Base-by-base conservation (phyloP, 2,113 vertebrate genomes). In the Gila orcuttii region DNA sequence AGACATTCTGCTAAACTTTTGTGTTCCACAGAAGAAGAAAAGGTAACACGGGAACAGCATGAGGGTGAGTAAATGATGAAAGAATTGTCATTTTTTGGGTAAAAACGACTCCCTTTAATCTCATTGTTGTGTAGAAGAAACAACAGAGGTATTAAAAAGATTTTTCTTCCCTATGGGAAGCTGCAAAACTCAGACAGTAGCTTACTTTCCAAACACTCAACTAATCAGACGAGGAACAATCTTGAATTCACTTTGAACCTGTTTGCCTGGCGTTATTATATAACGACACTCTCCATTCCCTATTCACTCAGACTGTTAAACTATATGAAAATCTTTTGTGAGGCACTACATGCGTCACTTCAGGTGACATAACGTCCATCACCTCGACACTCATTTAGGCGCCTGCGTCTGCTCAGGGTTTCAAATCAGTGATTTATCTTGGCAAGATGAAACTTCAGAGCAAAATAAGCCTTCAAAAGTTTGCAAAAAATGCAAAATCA, bases 391-490 rank as follows among this genome's bases (percentile, higher is more conserved):
- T 79, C 33, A 60, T 60, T 31, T 36, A 79, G 77, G 62, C 23
- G 33, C 36, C 77, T 60, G 55, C 23, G 6, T 62, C 21, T n/a
- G 55, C 77, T 60, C 50, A 1, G 50, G 12, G 50, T 71, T 78
- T 79, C 23, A 62, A n/a, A 79, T 42, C 57, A 42, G 42, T 57
- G 59, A 33, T 79, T 62, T 23, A 23, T 60, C 77, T 42, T 36
- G 1, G 77, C 57, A 39, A 55, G 77, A 12, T 62, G 77, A 57
- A 62, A 6, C 36, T 36, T 36, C 9, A 60, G 57, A 60, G 57
- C 23, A 79, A 79, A 79, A 79, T 62, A 79, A 60, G 36, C 77
- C 7, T 60, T 79, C 3, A 25, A 79, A 79, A 79, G 77, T 79
- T n/a, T 52, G 15, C 50, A 17, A 6, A 42, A 71, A 71, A 42